Conservation (phyloP, 2,888 invertebrate species). For the Lasioglossum pauxillum region DNA sequence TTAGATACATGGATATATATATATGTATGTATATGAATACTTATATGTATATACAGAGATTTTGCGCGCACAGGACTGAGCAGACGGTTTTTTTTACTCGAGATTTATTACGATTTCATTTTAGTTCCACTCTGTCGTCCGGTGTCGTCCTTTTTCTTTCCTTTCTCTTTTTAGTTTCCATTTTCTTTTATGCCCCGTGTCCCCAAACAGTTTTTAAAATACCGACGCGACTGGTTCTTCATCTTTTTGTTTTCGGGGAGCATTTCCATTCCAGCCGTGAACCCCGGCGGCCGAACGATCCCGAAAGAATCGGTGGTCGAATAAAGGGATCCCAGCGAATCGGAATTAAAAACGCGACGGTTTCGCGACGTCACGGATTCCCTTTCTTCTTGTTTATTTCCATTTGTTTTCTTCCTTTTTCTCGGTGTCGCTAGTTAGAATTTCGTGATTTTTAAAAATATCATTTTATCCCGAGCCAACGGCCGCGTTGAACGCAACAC, state of each 20-base stretch:
- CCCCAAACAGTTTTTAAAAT: slow-evolving; percentile 47
- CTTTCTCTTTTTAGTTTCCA: slow-evolving; percentile 34
- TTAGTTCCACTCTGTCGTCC: slow-evolving; percentile 58
- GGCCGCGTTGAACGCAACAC: slow-evolving; percentile 28
- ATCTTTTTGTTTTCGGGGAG: slow-evolving; percentile 45
- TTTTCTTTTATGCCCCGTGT: slow-evolving; percentile 37
- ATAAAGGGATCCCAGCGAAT: slow-evolving; percentile 30
- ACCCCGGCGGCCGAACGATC: slow-evolving; percentile 42
- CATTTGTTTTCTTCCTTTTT: not conserved
- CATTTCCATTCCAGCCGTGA: slow-evolving; percentile 28
- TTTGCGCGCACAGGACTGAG: slow-evolving; percentile 62
- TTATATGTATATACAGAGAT: slow-evolving; percentile 70
- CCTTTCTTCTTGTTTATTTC: not conserved
- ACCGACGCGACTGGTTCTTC: slow-evolving; percentile 37
- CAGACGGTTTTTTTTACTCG: slow-evolving; percentile 69
- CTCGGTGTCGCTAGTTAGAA: not conserved
- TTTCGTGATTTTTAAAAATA: slow-evolving; percentile 6
- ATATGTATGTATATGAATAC: slow-evolving; percentile 48
- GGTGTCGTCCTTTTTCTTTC: slow-evolving; percentile 27
- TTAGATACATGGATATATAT: not conserved
- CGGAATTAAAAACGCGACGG: slow-evolving; percentile 34
- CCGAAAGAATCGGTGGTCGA: slow-evolving; percentile 35
- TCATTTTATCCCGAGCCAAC: slow-evolving; percentile 22
- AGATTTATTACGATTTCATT: slow-evolving; percentile 66
- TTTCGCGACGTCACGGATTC: slow-evolving; percentile 24